These are phyloP conservation scores for Sebastes melanostomus DNA, from an alignment of 2,797 vertebrate genomes.

Conservation along the genomic window DNA sequence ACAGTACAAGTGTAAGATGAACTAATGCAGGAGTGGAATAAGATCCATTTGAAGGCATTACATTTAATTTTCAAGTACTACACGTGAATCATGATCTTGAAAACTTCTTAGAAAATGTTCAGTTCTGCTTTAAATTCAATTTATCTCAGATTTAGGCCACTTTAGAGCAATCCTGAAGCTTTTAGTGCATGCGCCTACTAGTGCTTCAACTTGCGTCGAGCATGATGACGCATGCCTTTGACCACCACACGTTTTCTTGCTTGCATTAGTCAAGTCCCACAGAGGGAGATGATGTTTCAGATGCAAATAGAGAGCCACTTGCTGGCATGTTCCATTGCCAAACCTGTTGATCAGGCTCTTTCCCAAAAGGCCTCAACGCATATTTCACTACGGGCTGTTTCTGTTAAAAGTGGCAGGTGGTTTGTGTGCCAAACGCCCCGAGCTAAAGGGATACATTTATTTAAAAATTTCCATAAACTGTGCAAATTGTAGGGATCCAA, in stretches of 20 bases:
- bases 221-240: conserved; percentile 18
- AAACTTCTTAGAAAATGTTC: neutral
- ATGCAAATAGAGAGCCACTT: conserved; percentile 41
- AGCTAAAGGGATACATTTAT: conserved; percentile 31
- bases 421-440: conserved; percentile 22
- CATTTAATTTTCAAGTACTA: neutral
- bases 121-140: neutral
- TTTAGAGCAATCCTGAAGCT: neutral
- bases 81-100: neutral
- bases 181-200: neutral
- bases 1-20: neutral
- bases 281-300: conserved; percentile 63
- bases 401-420: conserved; percentile 12
- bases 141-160: neutral
- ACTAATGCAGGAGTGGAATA: neutral
- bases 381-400: conserved; percentile 42
- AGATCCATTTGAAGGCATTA: neutral
- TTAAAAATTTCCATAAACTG: neutral
- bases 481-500: neutral
- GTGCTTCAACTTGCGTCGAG: neutral
- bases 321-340: conserved; percentile 56
- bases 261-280: conserved; percentile 47
- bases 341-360: conserved; percentile 73
- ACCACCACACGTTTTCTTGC: conserved; percentile 25
- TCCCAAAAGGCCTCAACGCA: conserved; percentile 38